Conservation (phyloP, 1,140 invertebrate genomes). For the Anadara kagoshimensis region DNA sequence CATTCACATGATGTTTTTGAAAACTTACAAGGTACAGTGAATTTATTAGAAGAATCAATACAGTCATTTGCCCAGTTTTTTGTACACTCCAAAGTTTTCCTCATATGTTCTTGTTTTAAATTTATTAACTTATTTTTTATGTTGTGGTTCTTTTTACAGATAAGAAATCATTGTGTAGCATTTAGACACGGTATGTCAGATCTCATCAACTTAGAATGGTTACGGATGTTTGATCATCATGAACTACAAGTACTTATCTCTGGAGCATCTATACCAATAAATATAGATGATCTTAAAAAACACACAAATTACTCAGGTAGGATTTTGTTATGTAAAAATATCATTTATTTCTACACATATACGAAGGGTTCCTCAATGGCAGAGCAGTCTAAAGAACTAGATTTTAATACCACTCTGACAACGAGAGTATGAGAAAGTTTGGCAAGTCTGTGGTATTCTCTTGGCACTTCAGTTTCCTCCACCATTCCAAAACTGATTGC, state of each 20-base stretch:
- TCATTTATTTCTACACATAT: too few species aligned
- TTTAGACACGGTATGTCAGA: conserved; percentile 84
- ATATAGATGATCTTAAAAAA: conserved; percentile 89
- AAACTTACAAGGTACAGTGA: too few species aligned
- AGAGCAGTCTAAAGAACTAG: too few species aligned
- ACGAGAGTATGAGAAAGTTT: too few species aligned
- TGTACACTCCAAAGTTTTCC: neutral
- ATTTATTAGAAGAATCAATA: too few species aligned
- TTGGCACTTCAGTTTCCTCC: too few species aligned
- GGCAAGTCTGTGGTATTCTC: too few species aligned
- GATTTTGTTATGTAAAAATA: neutral
- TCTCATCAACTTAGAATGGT: conserved; percentile 92
- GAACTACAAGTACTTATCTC: conserved; percentile 96
- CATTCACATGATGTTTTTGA: neutral
- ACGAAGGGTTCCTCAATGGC: too few species aligned
- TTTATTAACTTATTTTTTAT: too few species aligned
- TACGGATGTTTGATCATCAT: conserved; percentile 95
- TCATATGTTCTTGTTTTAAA: neutral
- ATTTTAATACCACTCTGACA: too few species aligned
- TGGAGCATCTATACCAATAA: conserved; percentile 92
- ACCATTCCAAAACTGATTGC: too few species aligned
- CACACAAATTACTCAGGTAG: conserved; percentile 77
- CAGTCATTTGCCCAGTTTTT: neutral
- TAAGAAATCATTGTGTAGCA: conserved; percentile 88
- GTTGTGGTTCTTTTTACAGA: conserved; percentile 70